Conservation (phyloP, 2,888 invertebrate species). For the Germaria angustata region DNA sequence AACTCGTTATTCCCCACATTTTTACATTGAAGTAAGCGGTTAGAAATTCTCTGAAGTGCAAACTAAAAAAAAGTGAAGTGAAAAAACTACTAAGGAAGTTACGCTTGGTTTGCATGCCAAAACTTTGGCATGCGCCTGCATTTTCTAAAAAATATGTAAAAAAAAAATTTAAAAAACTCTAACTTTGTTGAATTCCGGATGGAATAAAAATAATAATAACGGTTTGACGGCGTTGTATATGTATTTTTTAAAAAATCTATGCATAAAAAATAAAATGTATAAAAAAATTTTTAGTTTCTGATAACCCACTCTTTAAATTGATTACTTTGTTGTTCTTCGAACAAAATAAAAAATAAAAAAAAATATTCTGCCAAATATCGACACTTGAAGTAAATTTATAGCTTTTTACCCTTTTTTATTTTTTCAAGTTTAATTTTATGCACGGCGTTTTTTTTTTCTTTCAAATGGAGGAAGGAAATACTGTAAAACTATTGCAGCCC, state of each 20-base stretch:
- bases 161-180: not conserved
- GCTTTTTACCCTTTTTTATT: slow-evolving; percentile 78
- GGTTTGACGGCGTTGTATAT: slow-evolving; percentile 58
- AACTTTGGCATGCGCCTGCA: slow-evolving; percentile 56
- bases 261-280: slow-evolving; percentile 6
- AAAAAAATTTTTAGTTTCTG: slow-evolving; percentile 26
- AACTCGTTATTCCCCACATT: not conserved
- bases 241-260: not conserved
- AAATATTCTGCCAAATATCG: slow-evolving; percentile 74
- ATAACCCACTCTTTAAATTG: slow-evolving; percentile 58
- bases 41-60: slow-evolving; percentile 46
- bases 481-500: slow-evolving; percentile 65
- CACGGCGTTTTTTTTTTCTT: slow-evolving; percentile 9
- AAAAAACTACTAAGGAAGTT: slow-evolving; percentile 53
- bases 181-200: slow-evolving; percentile 70
- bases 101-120: slow-evolving; percentile 66
- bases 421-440: slow-evolving; percentile 31
- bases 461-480: slow-evolving; percentile 34
- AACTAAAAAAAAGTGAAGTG: not conserved
- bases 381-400: slow-evolving; percentile 79
- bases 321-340: slow-evolving; percentile 50
- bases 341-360: slow-evolving; percentile 45
- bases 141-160: slow-evolving; percentile 24
- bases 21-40: slow-evolving; percentile 36
- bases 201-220: slow-evolving; percentile 73